These are phyloP conservation scores for Polymixis lichenea DNA, from an alignment of 2,888 invertebrate genomes.

Conservation along the genomic window DNA sequence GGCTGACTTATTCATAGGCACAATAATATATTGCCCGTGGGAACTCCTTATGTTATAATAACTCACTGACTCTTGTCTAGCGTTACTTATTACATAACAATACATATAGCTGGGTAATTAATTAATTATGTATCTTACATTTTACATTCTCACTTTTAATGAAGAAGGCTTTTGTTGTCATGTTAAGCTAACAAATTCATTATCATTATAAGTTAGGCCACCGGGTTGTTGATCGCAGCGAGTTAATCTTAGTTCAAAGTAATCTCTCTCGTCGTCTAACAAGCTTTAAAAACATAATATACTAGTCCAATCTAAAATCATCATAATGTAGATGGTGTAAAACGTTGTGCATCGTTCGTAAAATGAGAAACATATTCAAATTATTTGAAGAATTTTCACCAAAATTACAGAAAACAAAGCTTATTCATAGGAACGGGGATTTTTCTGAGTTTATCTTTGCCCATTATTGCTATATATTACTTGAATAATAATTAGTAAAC, in stretches of 20 bases:
- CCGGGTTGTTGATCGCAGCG: neutral
- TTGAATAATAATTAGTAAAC: neutral
- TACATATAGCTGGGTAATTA: neutral
- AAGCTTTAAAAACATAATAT: neutral
- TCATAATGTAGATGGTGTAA: neutral
- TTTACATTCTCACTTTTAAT: neutral
- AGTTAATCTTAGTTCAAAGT: neutral
- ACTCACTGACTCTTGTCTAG: neutral
- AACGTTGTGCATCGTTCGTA: neutral
- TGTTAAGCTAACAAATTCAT: neutral
- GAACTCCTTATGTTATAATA: conserved; percentile 1
- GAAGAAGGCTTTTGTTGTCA: neutral
- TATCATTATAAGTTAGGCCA: neutral
- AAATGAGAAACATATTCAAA: neutral
- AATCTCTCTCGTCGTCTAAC: neutral
- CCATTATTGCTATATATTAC: neutral
- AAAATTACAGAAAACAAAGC: conserved; percentile 14
- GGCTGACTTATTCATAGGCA: conserved; percentile 2
- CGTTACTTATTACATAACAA: neutral
- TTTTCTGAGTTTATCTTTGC: neutral
- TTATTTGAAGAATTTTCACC: neutral
- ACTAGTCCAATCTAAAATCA: neutral
- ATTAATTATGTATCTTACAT: neutral
- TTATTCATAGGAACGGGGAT: neutral
- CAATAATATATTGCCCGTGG: neutral